These are phyloP conservation scores for Epirrhoe tristata DNA, from an alignment of 2,888 invertebrate genomes.

Conservation along the genomic window DNA sequence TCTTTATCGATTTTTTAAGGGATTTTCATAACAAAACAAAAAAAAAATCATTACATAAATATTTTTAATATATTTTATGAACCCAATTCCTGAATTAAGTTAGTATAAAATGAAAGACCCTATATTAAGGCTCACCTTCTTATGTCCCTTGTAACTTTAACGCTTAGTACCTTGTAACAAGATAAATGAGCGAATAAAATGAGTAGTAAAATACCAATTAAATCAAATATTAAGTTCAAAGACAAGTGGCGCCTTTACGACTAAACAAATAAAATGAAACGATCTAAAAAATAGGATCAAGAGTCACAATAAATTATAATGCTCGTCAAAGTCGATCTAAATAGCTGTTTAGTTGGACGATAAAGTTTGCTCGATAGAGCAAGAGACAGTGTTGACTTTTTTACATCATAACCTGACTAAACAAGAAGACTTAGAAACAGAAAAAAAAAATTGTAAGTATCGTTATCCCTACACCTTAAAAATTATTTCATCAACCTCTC, in stretches of 20 bases:
- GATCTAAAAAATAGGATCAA: constrained; percentile 75
- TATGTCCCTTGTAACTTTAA: neutral
- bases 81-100: too few relatives aligned
- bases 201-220: constrained; percentile 29
- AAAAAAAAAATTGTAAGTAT: too few relatives aligned
- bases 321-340: constrained; percentile 70
- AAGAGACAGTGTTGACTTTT: constrained; percentile 1
- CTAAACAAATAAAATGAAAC: constrained; percentile 61
- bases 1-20: too few relatives aligned
- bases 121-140: too few relatives aligned
- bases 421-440: too few relatives aligned
- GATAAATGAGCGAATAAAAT: constrained; percentile 3
- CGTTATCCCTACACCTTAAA: too few relatives aligned
- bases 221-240: constrained; percentile 26
- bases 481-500: too few relatives aligned
- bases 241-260: constrained; percentile 60
- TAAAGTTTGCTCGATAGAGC: constrained; percentile 27
- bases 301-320: constrained; percentile 68
- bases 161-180: neutral
- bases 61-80: too few relatives aligned
- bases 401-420: neutral
- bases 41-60: too few relatives aligned
- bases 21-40: too few relatives aligned
- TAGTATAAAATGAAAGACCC: too few relatives aligned
- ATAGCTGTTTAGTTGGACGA: constrained; percentile 52